Evolutionary conservation across 1,140 invertebrate species (phyloP).

Genomic region (Pseudomyrmex cubaensis): DNA sequence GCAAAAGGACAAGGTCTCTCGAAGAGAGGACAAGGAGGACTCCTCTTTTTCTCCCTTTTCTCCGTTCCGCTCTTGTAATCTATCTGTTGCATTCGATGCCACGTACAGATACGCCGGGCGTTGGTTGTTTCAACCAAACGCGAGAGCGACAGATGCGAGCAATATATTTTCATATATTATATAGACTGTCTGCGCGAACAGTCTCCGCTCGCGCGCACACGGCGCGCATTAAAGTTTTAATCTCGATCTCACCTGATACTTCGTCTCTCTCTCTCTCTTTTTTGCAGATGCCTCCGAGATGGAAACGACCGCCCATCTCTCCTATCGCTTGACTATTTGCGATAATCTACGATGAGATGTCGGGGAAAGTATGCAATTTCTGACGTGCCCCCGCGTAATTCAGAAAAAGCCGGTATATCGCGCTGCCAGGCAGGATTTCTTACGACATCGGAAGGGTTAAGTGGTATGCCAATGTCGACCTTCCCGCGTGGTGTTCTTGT

Average conservation of each 20-base stretch:
- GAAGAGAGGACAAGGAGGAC: constrained; percentile 33
- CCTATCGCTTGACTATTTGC: neutral
- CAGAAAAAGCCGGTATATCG: constrained; percentile 3
- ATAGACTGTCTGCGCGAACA: too few species aligned
- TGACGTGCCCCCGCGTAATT: neutral
- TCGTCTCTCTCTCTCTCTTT: neutral
- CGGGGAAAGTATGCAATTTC: constrained; percentile 17
- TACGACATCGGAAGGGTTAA: constrained; percentile 48
- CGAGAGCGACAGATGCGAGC: constrained; percentile 5
- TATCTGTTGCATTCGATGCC: neutral
- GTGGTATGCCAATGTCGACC: constrained; percentile 44
- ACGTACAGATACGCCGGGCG: neutral
- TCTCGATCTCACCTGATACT: constrained; percentile 16
- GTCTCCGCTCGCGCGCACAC: too few species aligned
- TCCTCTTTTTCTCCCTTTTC: neutral
- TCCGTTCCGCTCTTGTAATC: neutral
- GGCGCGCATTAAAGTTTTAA: neutral
- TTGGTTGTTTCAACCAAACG: neutral
- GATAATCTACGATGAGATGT: neutral
- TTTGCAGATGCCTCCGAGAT: constrained; percentile 3
- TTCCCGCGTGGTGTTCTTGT: constrained; percentile 14
- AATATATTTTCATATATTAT: neutral
- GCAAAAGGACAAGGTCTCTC: constrained; percentile 57
- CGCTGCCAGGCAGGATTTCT: neutral
- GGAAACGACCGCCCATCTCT: neutral